Evolutionary conservation across 2,888 invertebrate species (phyloP).

Genomic region (Rhagonycha fulva): DNA sequence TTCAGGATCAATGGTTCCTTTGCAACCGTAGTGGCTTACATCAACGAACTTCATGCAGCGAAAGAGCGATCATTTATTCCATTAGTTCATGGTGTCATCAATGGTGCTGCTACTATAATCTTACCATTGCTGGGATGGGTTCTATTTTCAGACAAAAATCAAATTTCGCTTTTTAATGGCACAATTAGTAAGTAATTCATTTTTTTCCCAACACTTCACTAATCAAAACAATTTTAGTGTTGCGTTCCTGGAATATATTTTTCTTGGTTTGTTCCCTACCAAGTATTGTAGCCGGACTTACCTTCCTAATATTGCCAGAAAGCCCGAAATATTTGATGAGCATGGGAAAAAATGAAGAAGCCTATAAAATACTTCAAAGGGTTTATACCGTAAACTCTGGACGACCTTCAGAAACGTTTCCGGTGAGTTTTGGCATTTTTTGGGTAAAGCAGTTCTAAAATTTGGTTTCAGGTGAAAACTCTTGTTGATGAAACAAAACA

Average conservation of each 20-base stretch:
- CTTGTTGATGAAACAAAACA: constrained; percentile 47
- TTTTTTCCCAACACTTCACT: neutral
- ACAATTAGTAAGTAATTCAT: constrained; percentile 3
- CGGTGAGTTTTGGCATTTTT: constrained; percentile 58
- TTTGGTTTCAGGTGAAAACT: constrained; percentile 45
- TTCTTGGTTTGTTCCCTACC: constrained; percentile 66
- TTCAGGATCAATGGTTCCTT: constrained; percentile 70
- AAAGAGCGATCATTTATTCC: constrained; percentile 59
- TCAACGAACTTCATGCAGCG: constrained; percentile 73
- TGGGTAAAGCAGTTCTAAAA: neutral
- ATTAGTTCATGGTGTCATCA: constrained; percentile 62
- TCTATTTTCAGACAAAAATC: constrained; percentile 67
- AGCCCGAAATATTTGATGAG: constrained; percentile 81
- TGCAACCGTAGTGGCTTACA: constrained; percentile 71
- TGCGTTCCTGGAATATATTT: constrained; percentile 68
- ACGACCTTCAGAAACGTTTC: constrained; percentile 63
- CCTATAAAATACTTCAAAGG: constrained; percentile 63
- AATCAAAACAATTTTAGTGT: constrained; percentile 52
- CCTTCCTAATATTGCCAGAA: constrained; percentile 69
- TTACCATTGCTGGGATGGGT: constrained; percentile 74
- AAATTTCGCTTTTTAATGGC: constrained; percentile 42
- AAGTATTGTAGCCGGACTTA: constrained; percentile 66
- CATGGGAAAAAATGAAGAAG: constrained; percentile 67
- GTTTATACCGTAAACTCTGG: constrained; percentile 72
- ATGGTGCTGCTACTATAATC: constrained; percentile 66